These are phyloP conservation scores for Hippoglossus stenolepis DNA, from an alignment of 2,113 vertebrate genomes.

Conservation along the genomic window DNA sequence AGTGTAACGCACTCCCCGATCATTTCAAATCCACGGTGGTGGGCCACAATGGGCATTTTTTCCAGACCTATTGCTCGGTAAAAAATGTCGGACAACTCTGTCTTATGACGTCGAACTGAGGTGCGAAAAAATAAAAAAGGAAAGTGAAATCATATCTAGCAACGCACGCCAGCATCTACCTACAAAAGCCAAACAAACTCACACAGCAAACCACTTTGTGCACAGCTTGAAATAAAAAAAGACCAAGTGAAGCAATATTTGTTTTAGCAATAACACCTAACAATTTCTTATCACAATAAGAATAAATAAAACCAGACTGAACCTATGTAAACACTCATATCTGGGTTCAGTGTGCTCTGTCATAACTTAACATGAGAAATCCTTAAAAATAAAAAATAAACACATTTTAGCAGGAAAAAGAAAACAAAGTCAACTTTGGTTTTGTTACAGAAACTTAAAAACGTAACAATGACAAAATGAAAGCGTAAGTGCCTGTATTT, in stretches of 20 bases:
- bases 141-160: conserved; percentile 15
- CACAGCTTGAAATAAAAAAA: conserved; percentile 65
- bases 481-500: conserved; percentile 80
- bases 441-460: conserved; percentile 74
- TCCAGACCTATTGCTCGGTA: conserved; percentile 30
- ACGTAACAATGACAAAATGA: conserved; percentile 71
- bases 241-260: conserved; percentile 49
- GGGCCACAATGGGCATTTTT: conserved; percentile 15
- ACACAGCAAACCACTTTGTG: conserved; percentile 72
- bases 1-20: conserved; percentile 11
- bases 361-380: conserved; percentile 77
- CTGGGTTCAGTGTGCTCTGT: conserved; percentile 65
- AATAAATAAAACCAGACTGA: conserved; percentile 79
- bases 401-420: conserved; percentile 56
- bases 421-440: conserved; percentile 83
- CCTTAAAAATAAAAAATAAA: conserved; percentile 29
- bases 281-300: conserved; percentile 62
- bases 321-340: conserved; percentile 72
- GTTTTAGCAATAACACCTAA: conserved; percentile 67
- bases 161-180: conserved; percentile 57
- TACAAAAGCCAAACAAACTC: conserved; percentile 68
- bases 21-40: conserved; percentile 16
- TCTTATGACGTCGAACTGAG: conserved; percentile 15
- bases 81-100: not conserved
- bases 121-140: not conserved